Evolutionary conservation across 2,113 vertebrate species (phyloP).

Genomic region (Myotis yumanensis): DNA sequence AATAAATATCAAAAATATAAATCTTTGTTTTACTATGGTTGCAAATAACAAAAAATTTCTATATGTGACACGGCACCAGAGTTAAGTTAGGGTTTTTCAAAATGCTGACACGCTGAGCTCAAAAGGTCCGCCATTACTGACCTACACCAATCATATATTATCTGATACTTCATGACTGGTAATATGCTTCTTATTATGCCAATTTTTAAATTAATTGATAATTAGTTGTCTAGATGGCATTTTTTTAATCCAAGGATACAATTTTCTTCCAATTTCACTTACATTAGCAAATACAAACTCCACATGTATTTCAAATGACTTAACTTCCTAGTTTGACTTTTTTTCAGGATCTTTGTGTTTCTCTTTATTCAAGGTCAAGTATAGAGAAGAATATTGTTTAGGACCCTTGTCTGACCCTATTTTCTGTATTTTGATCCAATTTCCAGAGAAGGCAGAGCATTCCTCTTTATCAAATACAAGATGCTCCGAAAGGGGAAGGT

Average conservation of each 20-base stretch:
- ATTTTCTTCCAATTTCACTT: slow-evolving; percentile 37
- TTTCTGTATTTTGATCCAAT: background rate
- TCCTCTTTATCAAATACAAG: background rate
- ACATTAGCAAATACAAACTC: background rate
- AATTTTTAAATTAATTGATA: slow-evolving; percentile 36
- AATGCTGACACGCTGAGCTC: too few species aligned
- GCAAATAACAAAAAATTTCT: too few species aligned
- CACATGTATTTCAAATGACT: background rate
- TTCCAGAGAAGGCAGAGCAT: background rate
- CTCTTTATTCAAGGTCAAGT: background rate
- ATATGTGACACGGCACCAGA: too few species aligned
- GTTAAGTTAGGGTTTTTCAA: too few species aligned
- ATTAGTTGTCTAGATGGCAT: background rate
- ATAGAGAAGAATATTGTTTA: background rate
- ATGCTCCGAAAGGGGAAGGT: background rate
- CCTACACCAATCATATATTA: background rate
- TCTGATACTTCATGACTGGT: slow-evolving; percentile 22
- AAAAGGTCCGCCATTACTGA: too few species aligned
- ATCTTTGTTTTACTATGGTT: too few species aligned
- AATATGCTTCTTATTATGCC: background rate
- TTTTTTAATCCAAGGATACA: background rate
- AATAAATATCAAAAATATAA: too few species aligned
- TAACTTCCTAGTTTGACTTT: background rate
- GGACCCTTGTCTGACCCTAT: background rate
- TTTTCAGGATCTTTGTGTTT: background rate